Percentiles rank a stretch among this genome's conserved stretches.
Evolutionary conservation across 1,140 invertebrate genomes (phyloP).

Genomic region (Drosophila albomicans): DNA sequence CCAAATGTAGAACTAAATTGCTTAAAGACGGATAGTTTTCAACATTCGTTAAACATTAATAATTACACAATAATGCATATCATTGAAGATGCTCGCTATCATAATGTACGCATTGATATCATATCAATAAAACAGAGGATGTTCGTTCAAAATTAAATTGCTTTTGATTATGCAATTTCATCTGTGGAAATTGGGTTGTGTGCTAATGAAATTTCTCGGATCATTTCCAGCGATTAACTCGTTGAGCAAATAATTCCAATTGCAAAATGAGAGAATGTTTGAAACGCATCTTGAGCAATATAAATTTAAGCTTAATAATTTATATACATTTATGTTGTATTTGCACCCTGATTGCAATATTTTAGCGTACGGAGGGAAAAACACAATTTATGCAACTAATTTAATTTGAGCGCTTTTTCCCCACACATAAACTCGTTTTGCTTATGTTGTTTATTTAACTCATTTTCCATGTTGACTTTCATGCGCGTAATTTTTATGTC

Average conservation of each 20-base stretch:
- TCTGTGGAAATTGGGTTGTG: background rate
- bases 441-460: slow-evolving; percentile 74
- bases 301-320: no score
- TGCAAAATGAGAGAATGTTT: slow-evolving; percentile 18
- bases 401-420: slow-evolving; percentile 39
- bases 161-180: background rate
- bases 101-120: background rate
- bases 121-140: background rate
- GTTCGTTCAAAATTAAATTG: background rate
- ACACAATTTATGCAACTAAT: slow-evolving; percentile 54
- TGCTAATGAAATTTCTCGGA: background rate
- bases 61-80: background rate
- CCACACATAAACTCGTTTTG: slow-evolving; percentile 29
- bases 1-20: background rate
- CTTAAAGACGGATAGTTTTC: background rate
- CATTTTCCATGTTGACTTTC: slow-evolving; percentile 80
- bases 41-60: background rate
- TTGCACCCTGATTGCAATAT: slow-evolving; percentile 1
- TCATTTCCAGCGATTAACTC: slow-evolving; percentile 39
- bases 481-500: slow-evolving; percentile 81
- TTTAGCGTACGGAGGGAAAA: background rate
- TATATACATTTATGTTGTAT: background rate
- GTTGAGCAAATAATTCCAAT: slow-evolving; percentile 52
- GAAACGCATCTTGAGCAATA: background rate
- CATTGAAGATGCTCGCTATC: background rate